These are phyloP conservation scores for Zonotrichia albicollis DNA, from an alignment of 2,797 vertebrate species.

Conservation along the genomic window DNA sequence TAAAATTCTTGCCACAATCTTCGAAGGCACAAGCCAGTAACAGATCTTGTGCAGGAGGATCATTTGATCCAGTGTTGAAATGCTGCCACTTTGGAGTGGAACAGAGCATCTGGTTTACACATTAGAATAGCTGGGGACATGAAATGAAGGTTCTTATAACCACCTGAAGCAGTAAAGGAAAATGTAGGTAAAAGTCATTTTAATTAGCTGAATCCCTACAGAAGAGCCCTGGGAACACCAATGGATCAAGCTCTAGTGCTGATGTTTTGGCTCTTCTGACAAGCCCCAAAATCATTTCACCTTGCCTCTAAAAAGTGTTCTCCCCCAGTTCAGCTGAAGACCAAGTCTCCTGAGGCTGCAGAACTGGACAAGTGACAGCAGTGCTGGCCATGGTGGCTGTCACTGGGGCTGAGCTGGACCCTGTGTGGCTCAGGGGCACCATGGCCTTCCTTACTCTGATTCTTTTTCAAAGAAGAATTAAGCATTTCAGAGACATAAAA, in stretches of 20 bases:
- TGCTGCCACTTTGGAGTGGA: constrained; percentile 17
- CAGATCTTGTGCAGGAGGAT: not conserved
- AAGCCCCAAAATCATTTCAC: not conserved
- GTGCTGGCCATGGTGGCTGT: not conserved
- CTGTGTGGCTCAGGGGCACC: not conserved
- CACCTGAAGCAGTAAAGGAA: constrained; percentile 61
- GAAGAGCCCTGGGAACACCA: not conserved
- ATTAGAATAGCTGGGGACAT: constrained; percentile 18
- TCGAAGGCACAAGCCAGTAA: not conserved
- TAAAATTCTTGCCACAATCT: not conserved
- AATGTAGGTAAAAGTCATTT: constrained; percentile 56
- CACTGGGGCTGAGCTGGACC: not conserved
- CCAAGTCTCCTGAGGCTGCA: not conserved
- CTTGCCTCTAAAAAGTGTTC: not conserved
- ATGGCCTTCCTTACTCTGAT: not conserved
- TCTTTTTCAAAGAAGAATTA: not conserved
- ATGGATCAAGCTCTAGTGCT: constrained; percentile 3
- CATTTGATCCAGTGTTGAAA: constrained; percentile 24
- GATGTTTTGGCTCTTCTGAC: not conserved
- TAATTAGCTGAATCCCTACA: constrained; percentile 20
- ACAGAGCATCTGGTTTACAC: constrained; percentile 39
- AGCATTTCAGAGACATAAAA: not conserved
- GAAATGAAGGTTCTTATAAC: constrained; percentile 33
- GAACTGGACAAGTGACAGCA: not conserved
- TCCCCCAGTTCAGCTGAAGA: not conserved